A percentile compares a stretch with the other conserved stretches of the same genome.
These are phyloP conservation scores for Macrotus californicus DNA, from an alignment of 2,113 vertebrate genomes.

Conservation along the genomic window DNA sequence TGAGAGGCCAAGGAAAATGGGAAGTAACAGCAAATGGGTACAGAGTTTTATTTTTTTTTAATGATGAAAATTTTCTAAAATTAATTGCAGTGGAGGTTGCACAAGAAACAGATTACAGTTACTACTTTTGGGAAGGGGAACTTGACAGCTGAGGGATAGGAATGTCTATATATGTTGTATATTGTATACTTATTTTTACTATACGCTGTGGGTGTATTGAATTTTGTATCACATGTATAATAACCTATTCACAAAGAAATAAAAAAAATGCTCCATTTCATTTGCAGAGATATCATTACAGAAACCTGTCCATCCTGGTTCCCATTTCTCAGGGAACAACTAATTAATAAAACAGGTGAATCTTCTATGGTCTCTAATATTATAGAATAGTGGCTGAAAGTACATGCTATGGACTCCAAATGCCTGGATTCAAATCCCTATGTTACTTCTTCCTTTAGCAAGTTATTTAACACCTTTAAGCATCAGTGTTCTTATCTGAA, in stretches of 20 bases:
- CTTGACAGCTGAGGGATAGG: neutral
- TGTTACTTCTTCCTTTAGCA: neutral
- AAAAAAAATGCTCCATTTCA: neutral
- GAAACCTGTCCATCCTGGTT: neutral
- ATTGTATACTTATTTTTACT: neutral
- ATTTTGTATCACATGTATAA: neutral
- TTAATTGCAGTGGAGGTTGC: neutral
- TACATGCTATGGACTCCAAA: neutral
- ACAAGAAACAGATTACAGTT: neutral
- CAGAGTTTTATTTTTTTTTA: neutral
- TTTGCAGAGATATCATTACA: neutral
- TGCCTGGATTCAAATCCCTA: neutral
- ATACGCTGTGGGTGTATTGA: neutral
- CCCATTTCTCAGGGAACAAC: neutral
- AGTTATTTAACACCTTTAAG: neutral
- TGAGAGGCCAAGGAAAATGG: neutral
- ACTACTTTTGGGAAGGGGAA: neutral
- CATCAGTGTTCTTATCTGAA: neutral
- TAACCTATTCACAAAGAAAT: neutral
- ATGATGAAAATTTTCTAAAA: neutral
- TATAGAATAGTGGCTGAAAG: neutral
- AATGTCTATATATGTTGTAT: neutral
- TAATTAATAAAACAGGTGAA: neutral
- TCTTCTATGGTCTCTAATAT: neutral
- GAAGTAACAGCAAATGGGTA: neutral